Evolutionary conservation across 1,140 invertebrate genomes (phyloP).

Genomic region (Alviniconcha marisindica): DNA sequence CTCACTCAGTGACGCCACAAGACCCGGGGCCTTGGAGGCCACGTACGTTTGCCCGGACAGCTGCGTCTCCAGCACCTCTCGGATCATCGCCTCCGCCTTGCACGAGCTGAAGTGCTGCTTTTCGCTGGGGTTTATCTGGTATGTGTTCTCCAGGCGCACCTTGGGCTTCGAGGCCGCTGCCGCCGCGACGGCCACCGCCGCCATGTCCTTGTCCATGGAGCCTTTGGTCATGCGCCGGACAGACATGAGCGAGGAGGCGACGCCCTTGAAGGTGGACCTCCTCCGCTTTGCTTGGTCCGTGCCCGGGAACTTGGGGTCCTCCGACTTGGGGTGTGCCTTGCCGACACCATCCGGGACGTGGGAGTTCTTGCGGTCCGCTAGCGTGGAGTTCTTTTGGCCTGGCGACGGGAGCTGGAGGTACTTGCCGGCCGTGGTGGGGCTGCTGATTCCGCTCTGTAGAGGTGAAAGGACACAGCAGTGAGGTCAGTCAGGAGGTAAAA

Average conservation of each 20-base stretch:
- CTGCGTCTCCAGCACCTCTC: constrained; percentile 40
- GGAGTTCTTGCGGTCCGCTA: neutral
- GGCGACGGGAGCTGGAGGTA: too few relatives aligned
- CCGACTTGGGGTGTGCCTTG: neutral
- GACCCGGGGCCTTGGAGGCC: constrained; percentile 27
- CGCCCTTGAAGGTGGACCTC: constrained; percentile 53
- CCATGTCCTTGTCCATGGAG: constrained; percentile 34
- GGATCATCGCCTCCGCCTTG: constrained; percentile 42
- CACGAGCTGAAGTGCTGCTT: constrained; percentile 44
- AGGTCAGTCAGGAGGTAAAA: too few relatives aligned
- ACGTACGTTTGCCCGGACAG: constrained; percentile 48
- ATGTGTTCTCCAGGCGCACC: constrained; percentile 58
- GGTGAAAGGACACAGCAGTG: too few relatives aligned
- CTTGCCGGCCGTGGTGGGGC: too few relatives aligned
- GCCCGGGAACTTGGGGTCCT: neutral
- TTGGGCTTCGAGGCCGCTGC: constrained; percentile 46
- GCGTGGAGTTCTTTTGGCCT: neutral
- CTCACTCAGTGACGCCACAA: constrained; percentile 46
- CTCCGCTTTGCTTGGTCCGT: constrained; percentile 28
- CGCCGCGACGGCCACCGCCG: constrained; percentile 23
- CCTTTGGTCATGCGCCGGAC: constrained; percentile 48
- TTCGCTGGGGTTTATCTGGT: constrained; percentile 53
- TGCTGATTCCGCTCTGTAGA: too few relatives aligned
- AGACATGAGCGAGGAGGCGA: constrained; percentile 33
- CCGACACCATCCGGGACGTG: too few relatives aligned